phyloP scores from a whole-genome alignment of 2,888 invertebrate genomes.

The Andrena trimmerana region DNA sequence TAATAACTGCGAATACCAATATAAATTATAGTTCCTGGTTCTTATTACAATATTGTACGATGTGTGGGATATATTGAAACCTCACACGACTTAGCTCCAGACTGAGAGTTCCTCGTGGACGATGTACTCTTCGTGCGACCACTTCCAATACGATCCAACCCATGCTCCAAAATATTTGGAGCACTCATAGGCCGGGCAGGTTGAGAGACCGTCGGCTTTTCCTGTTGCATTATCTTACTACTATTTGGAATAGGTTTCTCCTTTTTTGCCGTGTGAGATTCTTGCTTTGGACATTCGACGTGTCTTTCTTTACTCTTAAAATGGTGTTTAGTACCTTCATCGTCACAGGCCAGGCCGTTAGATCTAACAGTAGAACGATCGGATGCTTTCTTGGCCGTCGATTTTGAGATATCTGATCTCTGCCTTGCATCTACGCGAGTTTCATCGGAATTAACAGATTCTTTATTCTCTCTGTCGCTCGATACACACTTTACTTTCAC shows the following conservation, averaged over 20 bases:
- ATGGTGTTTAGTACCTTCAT: neutral
- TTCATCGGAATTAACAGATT: conserved; percentile 12
- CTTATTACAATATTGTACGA: neutral
- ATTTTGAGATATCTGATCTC: conserved; percentile 2
- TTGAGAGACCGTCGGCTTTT: neutral
- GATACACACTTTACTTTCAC: conserved; percentile 72
- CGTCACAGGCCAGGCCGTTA: neutral
- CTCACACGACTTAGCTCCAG: conserved; percentile 78
- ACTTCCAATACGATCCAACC: conserved; percentile 23
- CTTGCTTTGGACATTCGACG: neutral
- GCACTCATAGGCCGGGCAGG: conserved; percentile 41
- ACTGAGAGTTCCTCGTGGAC: conserved; percentile 51
- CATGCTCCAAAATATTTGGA: conserved; percentile 40
- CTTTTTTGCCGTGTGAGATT: neutral
- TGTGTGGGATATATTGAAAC: neutral
- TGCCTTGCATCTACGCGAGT: conserved; percentile 16
- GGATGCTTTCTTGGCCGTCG: neutral
- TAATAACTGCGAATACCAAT: conserved; percentile 86
- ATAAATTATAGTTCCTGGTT: neutral
- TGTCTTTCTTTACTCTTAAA: neutral
- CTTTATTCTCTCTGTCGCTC: conserved; percentile 60
- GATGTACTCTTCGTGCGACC: conserved; percentile 45
- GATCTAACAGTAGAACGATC: conserved; percentile 27
- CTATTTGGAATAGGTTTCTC: neutral
- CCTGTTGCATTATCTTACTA: neutral